Conservation (phyloP, 2,888 invertebrate species). For the Acanthacorydalis orientalis region DNA sequence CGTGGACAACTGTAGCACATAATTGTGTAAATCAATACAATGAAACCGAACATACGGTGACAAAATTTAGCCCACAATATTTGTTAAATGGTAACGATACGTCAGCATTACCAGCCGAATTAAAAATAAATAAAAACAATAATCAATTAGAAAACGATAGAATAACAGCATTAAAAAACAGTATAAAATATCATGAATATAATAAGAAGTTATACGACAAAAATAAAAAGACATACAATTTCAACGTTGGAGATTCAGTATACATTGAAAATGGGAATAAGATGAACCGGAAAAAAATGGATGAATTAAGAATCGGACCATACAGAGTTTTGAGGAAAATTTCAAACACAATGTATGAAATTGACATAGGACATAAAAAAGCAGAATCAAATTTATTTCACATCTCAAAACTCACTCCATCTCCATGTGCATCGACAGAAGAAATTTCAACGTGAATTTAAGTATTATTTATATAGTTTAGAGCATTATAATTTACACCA, state of each 20-base stretch:
- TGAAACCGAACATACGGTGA: conserved; percentile 1
- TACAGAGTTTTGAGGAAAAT: conserved; percentile 12
- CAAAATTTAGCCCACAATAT: conserved; percentile 10
- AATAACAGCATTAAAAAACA: conserved; percentile 12
- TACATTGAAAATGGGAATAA: conserved; percentile 16
- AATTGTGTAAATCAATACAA: not conserved
- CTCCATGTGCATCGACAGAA: not conserved
- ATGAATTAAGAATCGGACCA: conserved; percentile 15
- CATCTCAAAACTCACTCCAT: conserved; percentile 13
- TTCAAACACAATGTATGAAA: conserved; percentile 13
- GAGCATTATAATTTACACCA: too few species aligned
- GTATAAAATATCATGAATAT: conserved; percentile 13
- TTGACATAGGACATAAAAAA: conserved; percentile 13
- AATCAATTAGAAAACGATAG: conserved; percentile 10
- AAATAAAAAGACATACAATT: conserved; percentile 13
- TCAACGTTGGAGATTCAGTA: conserved; percentile 16
- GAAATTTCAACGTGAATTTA: too few species aligned
- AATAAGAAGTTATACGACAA: conserved; percentile 15
- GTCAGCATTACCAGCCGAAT: conserved; percentile 9
- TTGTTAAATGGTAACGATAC: conserved; percentile 13
- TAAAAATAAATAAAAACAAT: conserved; percentile 10
- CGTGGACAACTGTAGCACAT: not conserved
- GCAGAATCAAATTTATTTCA: conserved; percentile 14
- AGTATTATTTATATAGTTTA: too few species aligned
- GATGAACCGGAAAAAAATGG: conserved; percentile 16